Conservation (phyloP, 2,113 vertebrate species). For the Trachemys scripta region DNA sequence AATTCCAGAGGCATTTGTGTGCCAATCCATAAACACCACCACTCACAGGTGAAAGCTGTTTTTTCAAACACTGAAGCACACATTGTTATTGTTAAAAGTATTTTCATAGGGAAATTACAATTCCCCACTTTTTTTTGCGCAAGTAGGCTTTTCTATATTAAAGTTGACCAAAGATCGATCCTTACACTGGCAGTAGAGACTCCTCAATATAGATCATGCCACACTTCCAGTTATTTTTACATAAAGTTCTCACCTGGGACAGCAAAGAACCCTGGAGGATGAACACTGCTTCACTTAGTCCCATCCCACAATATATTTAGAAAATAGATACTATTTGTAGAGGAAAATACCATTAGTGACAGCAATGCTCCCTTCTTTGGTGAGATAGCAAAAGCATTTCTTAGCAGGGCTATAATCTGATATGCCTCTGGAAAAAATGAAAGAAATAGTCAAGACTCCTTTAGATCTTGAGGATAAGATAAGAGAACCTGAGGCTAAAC, state of each 20-base stretch:
- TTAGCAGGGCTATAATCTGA: background rate
- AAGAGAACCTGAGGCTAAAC: background rate
- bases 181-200: background rate
- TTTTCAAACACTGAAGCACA: background rate
- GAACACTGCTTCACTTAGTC: background rate
- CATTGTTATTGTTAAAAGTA: background rate
- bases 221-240: background rate
- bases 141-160: background rate
- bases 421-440: background rate
- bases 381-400: background rate
- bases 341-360: background rate
- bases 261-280: background rate
- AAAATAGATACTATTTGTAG: background rate
- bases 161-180: background rate
- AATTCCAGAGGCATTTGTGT: background rate
- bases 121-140: background rate
- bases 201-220: background rate
- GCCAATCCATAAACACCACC: background rate
- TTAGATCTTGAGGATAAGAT: background rate
- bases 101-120: background rate
- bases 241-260: background rate
- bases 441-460: background rate
- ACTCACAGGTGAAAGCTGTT: background rate
- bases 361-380: background rate
- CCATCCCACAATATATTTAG: background rate